Evolutionary conservation across 2,113 vertebrate species (phyloP).

Genomic region (Sisor rabdophorus): DNA sequence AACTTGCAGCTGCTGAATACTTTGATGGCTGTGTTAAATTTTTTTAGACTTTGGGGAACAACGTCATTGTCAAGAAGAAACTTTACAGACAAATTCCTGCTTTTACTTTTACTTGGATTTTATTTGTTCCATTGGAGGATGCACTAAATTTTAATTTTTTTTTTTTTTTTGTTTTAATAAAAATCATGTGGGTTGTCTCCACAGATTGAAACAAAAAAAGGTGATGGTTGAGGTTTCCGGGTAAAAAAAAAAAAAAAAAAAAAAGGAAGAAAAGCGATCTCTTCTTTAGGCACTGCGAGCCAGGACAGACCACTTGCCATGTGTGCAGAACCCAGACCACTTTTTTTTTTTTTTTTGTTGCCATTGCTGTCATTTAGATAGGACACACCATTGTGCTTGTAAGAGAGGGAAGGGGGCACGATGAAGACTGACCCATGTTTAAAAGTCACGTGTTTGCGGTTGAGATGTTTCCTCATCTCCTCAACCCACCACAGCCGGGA

Average conservation of each 20-base stretch:
- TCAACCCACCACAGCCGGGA: background rate
- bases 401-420: slow-evolving; percentile 41
- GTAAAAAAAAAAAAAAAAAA: slow-evolving; percentile 1
- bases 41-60: slow-evolving; percentile 84
- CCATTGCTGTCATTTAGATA: slow-evolving; percentile 47
- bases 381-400: slow-evolving; percentile 59
- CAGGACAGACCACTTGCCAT: slow-evolving; percentile 59
- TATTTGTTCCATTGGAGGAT: slow-evolving; percentile 79
- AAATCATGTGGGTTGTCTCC: slow-evolving; percentile 75
- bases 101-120: slow-evolving; percentile 80
- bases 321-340: slow-evolving; percentile 38
- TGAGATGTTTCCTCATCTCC: no score
- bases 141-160: slow-evolving; percentile 98
- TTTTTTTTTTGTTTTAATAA: slow-evolving; percentile 70
- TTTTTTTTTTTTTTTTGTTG: no score
- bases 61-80: slow-evolving; percentile 16
- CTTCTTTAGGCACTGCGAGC: slow-evolving; percentile 60
- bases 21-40: slow-evolving; percentile 70
- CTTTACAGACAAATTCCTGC: slow-evolving; percentile 76
- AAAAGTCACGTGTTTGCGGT: no score
- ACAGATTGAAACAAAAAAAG: slow-evolving; percentile 77
- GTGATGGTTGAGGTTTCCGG: slow-evolving; percentile 4
- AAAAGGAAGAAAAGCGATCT: slow-evolving; percentile 60
- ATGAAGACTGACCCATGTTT: no score
- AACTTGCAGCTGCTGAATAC: slow-evolving; percentile 75